A percentile compares a stretch with the other conserved stretches of the same genome.
Evolutionary conservation across 2,113 vertebrate species (phyloP).

Genomic region (Anarrhichthys ocellatus): DNA sequence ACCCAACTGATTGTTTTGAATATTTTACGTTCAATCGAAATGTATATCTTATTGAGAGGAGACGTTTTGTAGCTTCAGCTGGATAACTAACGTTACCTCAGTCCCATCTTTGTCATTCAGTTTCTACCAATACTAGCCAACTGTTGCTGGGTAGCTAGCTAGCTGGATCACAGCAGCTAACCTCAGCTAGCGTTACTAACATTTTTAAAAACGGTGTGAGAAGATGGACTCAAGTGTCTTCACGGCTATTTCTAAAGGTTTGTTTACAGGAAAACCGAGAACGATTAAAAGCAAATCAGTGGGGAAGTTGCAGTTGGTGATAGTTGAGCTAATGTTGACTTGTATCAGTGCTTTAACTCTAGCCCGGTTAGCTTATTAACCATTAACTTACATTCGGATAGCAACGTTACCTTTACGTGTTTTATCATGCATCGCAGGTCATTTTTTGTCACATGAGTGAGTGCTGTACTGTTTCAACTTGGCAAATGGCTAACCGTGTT

Average conservation of each 20-base stretch:
- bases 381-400: not conserved
- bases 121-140: not conserved
- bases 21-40: not conserved
- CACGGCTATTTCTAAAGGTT: slow-evolving; percentile 48
- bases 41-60: not conserved
- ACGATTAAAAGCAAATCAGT: not conserved
- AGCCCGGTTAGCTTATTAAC: slow-evolving; percentile 6
- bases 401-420: not conserved
- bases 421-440: not conserved
- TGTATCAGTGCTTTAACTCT: not conserved
- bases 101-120: not conserved
- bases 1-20: not conserved
- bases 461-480: not conserved
- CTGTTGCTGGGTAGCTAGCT: not conserved
- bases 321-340: not conserved
- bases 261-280: not conserved
- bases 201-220: slow-evolving; percentile 19
- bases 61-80: not conserved
- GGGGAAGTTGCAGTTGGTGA: not conserved
- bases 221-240: slow-evolving; percentile 54
- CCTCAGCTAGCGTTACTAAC: slow-evolving; percentile 4
- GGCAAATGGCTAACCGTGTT: not conserved
- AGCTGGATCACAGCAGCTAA: slow-evolving; percentile 32
- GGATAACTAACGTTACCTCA: no score
- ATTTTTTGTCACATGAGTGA: not conserved